Percentiles rank a stretch among this genome's conserved stretches.
phyloP scores from a whole-genome alignment of 2,888 invertebrate species.

The Rutpela maculata region DNA sequence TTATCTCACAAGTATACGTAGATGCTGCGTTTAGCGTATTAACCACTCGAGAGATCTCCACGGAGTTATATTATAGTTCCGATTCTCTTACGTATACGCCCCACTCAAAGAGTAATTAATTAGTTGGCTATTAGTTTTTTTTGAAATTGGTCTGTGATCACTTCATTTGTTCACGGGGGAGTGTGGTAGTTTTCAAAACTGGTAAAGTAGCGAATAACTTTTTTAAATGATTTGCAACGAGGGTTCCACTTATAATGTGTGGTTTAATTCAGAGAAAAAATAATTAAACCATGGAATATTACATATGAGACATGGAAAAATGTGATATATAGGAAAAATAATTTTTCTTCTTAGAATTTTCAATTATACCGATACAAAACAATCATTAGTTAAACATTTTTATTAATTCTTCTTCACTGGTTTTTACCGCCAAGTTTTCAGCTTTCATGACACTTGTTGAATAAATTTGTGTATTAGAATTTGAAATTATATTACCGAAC shows the following conservation, averaged over 20 bases:
- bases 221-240: background rate
- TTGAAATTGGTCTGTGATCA: slow-evolving; percentile 37
- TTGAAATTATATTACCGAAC: too few species aligned
- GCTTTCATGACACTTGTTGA: too few species aligned
- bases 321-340: background rate
- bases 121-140: slow-evolving; percentile 39
- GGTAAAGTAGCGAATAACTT: background rate
- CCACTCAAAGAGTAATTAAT: slow-evolving; percentile 47
- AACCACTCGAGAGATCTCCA: slow-evolving; percentile 44
- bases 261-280: background rate
- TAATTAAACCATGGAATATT: background rate
- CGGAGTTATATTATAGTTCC: slow-evolving; percentile 56
- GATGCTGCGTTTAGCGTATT: slow-evolving; percentile 50
- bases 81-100: slow-evolving; percentile 57
- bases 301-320: background rate
- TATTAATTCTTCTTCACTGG: too few species aligned
- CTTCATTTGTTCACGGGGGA: slow-evolving; percentile 12
- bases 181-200: background rate
- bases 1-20: slow-evolving; percentile 48
- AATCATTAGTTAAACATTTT: too few species aligned
- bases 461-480: too few species aligned
- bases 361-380: too few species aligned
- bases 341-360: background rate
- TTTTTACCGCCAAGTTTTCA: too few species aligned
- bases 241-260: background rate